These are phyloP conservation scores for Lytechinus variegatus DNA, from an alignment of 35 echinoderm and acorn worm species.

Conservation along the genomic window DNA sequence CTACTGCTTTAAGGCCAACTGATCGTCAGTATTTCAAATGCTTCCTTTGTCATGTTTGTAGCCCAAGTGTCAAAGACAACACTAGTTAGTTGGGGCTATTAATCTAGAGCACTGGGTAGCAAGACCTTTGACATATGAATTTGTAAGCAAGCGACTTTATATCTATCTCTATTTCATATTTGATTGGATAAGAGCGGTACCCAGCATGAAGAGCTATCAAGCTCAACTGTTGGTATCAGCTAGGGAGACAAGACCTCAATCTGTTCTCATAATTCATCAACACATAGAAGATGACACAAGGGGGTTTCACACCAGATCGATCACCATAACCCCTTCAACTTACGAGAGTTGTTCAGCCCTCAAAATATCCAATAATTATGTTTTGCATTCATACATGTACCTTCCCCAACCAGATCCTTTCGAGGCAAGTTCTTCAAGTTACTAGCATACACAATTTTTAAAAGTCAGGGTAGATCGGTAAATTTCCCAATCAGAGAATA, in stretches of 20 bases:
- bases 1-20: too few relatives aligned
- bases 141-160: neutral
- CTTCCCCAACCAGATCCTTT: too few relatives aligned
- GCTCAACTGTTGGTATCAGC: slow-evolving; percentile 1
- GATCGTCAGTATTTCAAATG: neutral
- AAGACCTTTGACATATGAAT: neutral
- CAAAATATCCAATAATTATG: too few relatives aligned
- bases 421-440: too few relatives aligned
- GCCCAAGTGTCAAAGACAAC: neutral
- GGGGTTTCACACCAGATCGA: too few relatives aligned
- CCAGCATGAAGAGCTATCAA: neutral
- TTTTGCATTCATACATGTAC: too few relatives aligned
- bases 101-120: neutral
- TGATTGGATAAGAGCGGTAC: slow-evolving; percentile 8
- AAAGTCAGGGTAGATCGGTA: too few relatives aligned
- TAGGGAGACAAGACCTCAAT: neutral
- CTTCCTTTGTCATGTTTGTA: neutral
- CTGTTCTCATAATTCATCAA: slow-evolving; percentile 19
- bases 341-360: too few relatives aligned
- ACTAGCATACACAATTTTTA: too few relatives aligned
- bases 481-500: too few relatives aligned
- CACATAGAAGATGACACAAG: neutral
- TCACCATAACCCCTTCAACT: too few relatives aligned
- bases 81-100: neutral
- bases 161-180: neutral